Evolutionary conservation across 1,140 invertebrate genomes (phyloP).

Genomic region (Diabrotica virgifera): DNA sequence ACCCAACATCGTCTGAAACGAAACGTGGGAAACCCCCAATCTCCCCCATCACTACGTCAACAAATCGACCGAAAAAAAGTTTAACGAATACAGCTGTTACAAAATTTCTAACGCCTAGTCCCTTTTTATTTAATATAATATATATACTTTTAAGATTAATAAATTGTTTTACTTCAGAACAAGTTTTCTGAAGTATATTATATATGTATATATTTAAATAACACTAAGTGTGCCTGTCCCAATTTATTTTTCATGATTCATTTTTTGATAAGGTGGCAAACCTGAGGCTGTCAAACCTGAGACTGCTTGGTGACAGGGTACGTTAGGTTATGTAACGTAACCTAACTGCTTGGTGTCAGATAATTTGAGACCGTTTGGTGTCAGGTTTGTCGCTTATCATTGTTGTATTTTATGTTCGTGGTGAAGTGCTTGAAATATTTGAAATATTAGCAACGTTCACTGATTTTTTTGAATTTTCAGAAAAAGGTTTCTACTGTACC

Average conservation of each 20-base stretch:
- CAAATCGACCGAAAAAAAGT: background rate
- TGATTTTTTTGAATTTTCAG: slow-evolving; percentile 9
- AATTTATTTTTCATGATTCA: slow-evolving; percentile 23
- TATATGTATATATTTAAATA: slow-evolving; percentile 28
- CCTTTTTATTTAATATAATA: slow-evolving; percentile 23
- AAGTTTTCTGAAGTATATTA: background rate
- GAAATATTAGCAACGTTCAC: slow-evolving; percentile 41
- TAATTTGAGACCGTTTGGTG: background rate
- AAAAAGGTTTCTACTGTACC: slow-evolving; percentile 29
- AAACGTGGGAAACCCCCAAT: slow-evolving; percentile 19
- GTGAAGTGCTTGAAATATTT: slow-evolving; percentile 46
- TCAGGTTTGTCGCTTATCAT: slow-evolving; percentile 1
- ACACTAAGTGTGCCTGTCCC: slow-evolving; percentile 36
- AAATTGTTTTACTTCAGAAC: slow-evolving; percentile 19
- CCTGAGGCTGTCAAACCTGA: background rate
- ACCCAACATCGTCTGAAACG: slow-evolving; percentile 55
- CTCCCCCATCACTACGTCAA: too few species aligned
- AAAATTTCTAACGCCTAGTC: slow-evolving; percentile 25
- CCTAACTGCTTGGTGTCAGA: too few species aligned
- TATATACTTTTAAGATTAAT: slow-evolving; percentile 22
- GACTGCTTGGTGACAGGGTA: too few species aligned
- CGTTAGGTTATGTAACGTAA: too few species aligned
- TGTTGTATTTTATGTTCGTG: slow-evolving; percentile 21
- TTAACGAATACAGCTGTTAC: slow-evolving; percentile 12
- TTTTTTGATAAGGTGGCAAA: background rate